Evolutionary conservation across 2,888 invertebrate species (phyloP).

Genomic region (Petrophora chlorosata): DNA sequence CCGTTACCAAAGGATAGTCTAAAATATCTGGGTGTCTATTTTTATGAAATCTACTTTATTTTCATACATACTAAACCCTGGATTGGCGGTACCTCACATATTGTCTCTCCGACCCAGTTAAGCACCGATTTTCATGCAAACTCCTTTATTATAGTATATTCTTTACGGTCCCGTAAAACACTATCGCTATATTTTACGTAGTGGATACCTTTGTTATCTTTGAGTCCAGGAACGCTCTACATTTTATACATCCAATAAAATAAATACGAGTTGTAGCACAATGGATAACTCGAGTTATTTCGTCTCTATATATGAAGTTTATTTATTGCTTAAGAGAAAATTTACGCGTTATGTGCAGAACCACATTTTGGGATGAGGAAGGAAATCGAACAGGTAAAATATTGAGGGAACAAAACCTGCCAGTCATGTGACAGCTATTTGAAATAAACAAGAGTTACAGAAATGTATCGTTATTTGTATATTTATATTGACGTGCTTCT

Average conservation of each 20-base stretch:
- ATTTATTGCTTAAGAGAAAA: constrained; percentile 7
- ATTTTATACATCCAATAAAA: constrained; percentile 31
- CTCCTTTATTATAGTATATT: constrained; percentile 22
- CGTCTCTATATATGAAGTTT: constrained; percentile 22
- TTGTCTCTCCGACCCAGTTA: constrained; percentile 11
- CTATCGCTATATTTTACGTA: constrained; percentile 29
- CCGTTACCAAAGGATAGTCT: no score
- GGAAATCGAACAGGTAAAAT: no score
- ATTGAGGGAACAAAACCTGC: no score
- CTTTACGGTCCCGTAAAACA: constrained; percentile 29
- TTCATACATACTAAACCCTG: neutral
- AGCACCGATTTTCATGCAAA: constrained; percentile 27
- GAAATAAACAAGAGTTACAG: no score
- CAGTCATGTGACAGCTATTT: no score
- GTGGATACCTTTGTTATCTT: constrained; percentile 27
- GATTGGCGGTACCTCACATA: constrained; percentile 6
- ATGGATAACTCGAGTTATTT: constrained; percentile 25
- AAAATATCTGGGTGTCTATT: no score
- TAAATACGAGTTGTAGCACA: constrained; percentile 28
- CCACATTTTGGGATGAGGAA: no score
- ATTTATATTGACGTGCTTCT: no score
- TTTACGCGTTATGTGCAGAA: no score
- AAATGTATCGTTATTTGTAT: no score
- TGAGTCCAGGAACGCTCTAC: constrained; percentile 24
- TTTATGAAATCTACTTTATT: neutral